Conservation (phyloP, 2,113 vertebrate genomes). For the Neogobius melanostomus region DNA sequence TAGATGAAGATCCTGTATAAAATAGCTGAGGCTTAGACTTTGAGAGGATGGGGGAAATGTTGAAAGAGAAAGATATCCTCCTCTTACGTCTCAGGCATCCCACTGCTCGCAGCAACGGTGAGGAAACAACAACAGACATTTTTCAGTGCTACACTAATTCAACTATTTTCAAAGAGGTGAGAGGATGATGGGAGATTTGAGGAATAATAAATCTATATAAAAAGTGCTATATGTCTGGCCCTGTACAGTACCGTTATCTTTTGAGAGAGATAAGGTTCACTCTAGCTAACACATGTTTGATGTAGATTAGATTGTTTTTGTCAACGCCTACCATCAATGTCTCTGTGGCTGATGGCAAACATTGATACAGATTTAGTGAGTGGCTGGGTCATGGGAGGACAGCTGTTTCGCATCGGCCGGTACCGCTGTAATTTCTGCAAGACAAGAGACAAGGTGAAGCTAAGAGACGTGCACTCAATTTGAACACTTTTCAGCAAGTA, state of each 20-base stretch:
- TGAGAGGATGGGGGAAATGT: constrained; percentile 88
- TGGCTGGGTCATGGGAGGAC: constrained; percentile 79
- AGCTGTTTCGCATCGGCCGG: constrained; percentile 73
- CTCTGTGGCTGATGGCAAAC: constrained; percentile 87
- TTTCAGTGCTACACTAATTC: constrained; percentile 17
- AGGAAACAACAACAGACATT: constrained; percentile 68
- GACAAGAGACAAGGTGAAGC: constrained; percentile 11
- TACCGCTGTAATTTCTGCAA: constrained; percentile 68
- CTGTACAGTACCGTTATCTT: background rate
- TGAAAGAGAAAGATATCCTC: constrained; percentile 91
- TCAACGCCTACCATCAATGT: constrained; percentile 81
- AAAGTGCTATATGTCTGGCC: background rate
- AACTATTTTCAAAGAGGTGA: constrained; percentile 3
- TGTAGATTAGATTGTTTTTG: background rate
- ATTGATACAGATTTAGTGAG: constrained; percentile 94
- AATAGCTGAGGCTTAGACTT: constrained; percentile 87
- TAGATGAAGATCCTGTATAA: constrained; percentile 88
- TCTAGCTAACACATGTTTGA: background rate
- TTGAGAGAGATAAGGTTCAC: background rate
- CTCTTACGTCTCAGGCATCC: constrained; percentile 79
- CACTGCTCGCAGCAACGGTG: constrained; percentile 67
- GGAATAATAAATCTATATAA: background rate
- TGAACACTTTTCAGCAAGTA: background rate
- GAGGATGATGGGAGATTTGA: background rate
- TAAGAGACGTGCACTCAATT: background rate